Evolutionary conservation across 1,140 invertebrate species (phyloP), one percentile per base, ranked within the genome.

Genomic region (Coenobita brevimanus): DNA sequence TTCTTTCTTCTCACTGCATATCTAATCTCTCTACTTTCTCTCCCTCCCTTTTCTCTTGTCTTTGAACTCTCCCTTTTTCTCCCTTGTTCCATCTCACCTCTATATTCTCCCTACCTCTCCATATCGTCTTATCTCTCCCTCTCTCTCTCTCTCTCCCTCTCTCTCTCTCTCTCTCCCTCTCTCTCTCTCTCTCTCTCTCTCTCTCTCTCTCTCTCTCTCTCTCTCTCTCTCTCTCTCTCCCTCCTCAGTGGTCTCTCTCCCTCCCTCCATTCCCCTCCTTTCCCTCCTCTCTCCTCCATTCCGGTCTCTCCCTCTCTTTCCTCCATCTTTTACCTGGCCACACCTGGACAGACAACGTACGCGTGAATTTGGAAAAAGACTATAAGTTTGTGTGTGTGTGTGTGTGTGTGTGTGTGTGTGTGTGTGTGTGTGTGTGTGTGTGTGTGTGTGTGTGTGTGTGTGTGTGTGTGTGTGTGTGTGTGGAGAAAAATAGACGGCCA

Each of bases 371-470:
- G 36, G 69, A 15, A 36, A n/a, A 36, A 21, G 69, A 33, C 27
- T 71, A 36, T 30, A 36, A 10, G 8, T 38, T 17, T 71, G 69
- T 71, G 36, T 30, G 69, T 71, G 69, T 71, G 3, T 71, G 69
- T 33, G 69, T 71, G 69, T 30, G 69, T 71, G 8, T 71, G 36
- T 71, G 69, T 71, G 69, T 71, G 69, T 36, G 69, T 71, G 27
- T 30, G 69, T 71, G 69, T 71, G 36, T 71, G 69, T 71, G 36
- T 30, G 69, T 71, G 69, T 71, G 8, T 71, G 69, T 71, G 69
- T 71, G 69, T 71, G 69, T 71, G 69, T 71, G 69, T 71, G 36
- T 71, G 69, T 62, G 60, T 36, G 69, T 62, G 60, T 62, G 60
- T 62, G 60, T 62, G 60, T 62, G 60, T 62, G 60, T 62, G 60